A percentile compares a stretch with the other conserved stretches of the same genome.
These are phyloP conservation scores for Patagioenas fasciata DNA, from an alignment of 2,113 vertebrate species.

Conservation along the genomic window DNA sequence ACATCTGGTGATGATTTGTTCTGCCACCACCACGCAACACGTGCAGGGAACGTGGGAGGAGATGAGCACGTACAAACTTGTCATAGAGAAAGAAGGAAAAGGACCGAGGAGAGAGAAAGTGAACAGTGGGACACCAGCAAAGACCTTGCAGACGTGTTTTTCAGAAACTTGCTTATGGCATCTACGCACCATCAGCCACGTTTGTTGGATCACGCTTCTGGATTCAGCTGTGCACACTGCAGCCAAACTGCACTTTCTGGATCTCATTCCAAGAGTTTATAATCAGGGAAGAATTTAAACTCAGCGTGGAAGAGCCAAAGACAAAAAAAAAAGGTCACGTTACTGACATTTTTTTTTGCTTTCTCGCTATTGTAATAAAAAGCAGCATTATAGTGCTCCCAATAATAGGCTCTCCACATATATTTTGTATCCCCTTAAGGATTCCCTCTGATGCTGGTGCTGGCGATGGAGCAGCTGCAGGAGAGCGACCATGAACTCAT, in stretches of 20 bases:
- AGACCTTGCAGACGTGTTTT: background rate
- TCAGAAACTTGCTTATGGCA: background rate
- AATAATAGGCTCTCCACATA: background rate
- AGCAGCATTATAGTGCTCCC: background rate
- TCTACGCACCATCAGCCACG: background rate
- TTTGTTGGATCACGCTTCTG: background rate
- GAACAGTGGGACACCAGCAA: no score
- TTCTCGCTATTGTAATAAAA: background rate
- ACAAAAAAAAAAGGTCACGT: background rate
- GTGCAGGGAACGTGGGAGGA: no score
- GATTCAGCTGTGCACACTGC: background rate
- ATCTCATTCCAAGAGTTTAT: background rate
- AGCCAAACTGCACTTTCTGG: background rate
- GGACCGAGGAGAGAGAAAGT: no score
- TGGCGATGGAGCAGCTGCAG: background rate
- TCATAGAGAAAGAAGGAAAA: no score
- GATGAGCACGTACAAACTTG: no score
- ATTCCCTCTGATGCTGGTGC: background rate
- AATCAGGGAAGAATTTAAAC: background rate
- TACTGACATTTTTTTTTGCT: background rate
- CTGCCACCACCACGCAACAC: no score
- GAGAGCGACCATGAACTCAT: rapidly evolving
- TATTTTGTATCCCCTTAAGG: background rate
- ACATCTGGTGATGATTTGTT: no score
- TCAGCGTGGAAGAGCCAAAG: background rate